Percentiles rank a stretch among this genome's conserved stretches.
Conservation (phyloP, 92 coral and sea anemone genomes). For the Palythoa grandiflora region DNA sequence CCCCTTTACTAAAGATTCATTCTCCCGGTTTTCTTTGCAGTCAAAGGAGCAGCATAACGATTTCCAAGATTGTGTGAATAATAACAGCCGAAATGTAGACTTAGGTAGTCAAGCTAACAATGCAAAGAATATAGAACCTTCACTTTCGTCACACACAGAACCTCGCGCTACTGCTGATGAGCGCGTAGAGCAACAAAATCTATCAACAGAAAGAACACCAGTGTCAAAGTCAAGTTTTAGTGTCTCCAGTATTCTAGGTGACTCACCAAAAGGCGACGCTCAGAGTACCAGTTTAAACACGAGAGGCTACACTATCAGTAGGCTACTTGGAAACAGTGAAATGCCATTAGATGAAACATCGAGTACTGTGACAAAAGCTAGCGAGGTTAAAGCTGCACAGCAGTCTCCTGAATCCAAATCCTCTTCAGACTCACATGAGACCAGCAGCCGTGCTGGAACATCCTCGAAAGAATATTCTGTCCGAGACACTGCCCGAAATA, state of each 20-base stretch:
- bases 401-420: constrained; percentile 41
- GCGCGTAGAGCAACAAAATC: not conserved
- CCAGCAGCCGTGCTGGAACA: not conserved
- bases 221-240: constrained; percentile 72
- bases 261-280: constrained; percentile 14
- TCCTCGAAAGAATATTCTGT: constrained; percentile 7
- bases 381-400: constrained; percentile 10
- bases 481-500: not conserved
- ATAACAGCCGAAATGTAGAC: not conserved
- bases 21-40: not conserved
- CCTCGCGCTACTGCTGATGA: not conserved
- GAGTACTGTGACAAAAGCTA: constrained; percentile 39
- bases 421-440: not conserved
- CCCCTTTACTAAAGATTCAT: constrained; percentile 34
- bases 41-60: not conserved
- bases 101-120: not conserved
- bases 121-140: not conserved
- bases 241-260: constrained; percentile 84
- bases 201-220: not conserved
- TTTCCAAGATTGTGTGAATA: constrained; percentile 1
- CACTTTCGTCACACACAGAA: not conserved
- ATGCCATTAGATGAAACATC: not conserved
- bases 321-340: constrained; percentile 69
- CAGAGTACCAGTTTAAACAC: constrained; percentile 56
- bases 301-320: constrained; percentile 75